Conservation (phyloP, 2,888 invertebrate genomes). For the Actias luna region DNA sequence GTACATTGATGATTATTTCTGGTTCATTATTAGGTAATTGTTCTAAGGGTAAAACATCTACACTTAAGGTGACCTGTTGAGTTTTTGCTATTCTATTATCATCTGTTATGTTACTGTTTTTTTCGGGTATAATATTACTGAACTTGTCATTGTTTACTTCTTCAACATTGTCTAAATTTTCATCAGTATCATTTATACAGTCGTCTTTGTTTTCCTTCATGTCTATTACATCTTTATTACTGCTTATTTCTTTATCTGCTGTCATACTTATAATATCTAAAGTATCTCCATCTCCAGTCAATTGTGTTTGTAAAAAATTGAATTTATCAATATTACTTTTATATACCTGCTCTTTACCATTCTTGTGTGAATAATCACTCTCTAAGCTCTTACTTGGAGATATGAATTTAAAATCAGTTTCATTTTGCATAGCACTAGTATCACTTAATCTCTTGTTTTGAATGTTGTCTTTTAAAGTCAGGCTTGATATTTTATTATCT, state of each 20-base stretch:
- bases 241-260: conserved; percentile 35
- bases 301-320: conserved; percentile 72
- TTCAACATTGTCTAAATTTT: conserved; percentile 28
- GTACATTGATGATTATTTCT: conserved; percentile 63
- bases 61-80: conserved; percentile 32
- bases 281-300: conserved; percentile 49
- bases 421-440: conserved; percentile 40
- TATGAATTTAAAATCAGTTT: conserved; percentile 38
- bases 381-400: conserved; percentile 30
- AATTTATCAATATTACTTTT: conserved; percentile 68
- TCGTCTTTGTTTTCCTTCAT: conserved; percentile 41
- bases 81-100: conserved; percentile 65
- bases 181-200: conserved; percentile 30
- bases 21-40: conserved; percentile 40
- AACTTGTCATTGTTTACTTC: conserved; percentile 27
- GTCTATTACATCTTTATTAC: conserved; percentile 29
- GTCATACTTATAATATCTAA: conserved; percentile 38
- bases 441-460: conserved; percentile 50
- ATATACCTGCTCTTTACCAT: conserved; percentile 56
- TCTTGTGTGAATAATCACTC: conserved; percentile 32
- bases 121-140: conserved; percentile 33
- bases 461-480: conserved; percentile 60
- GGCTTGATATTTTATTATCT: conserved; percentile 59
- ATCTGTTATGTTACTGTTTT: conserved; percentile 65
- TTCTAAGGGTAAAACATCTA: conserved; percentile 30